Base-by-base conservation (phyloP, 2,888 invertebrate species). In the Tetheella fluctuosa region DNA sequence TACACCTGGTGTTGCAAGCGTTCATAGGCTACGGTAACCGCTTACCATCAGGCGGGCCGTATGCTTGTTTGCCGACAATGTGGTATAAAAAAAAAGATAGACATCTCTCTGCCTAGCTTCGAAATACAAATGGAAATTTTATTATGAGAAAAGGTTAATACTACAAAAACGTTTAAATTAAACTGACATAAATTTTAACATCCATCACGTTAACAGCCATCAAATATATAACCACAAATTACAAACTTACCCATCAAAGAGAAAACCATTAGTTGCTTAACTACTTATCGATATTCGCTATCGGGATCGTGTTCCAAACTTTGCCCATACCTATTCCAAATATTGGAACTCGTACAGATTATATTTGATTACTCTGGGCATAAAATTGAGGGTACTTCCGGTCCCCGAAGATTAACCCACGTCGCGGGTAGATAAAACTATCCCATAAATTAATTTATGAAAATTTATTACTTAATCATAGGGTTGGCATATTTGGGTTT, bases 371-470 rank as follows among this genome's bases (percentile, higher is more conserved):
- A 48, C 48, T 20, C 20, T 48, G 17, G 20, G n/a, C 48, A 20
- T 48, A 48, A 48, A 48, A 48, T 48, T 48, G 48, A 68, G 68
- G 67, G 69, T 64, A 62, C 69, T 66, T 69, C 68, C 71, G 65
- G 65, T 42, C 52, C 20, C 62, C 5, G 20, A 57, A 64, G 68
- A 65, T 69, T 64, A 67, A 67, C 60, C 58, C 39, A n/a, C 39
- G 57, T 63, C 39, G 54, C 53, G 59, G 57, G 61, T 55, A 60
- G 66, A 64, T 67, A 62, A 64, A 67, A 63, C 70, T 59, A 71
- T 68, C 68, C 55, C 34, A 54, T 54, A 55, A 23, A 55, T 55
- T 55, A 55, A 55, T 55, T 55, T 55, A 55, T 34, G 48, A 20
- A 48, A 48, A 48, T 48, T 48, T 48, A 48, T 48, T 48, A 20